Evolutionary conservation across 2,888 invertebrate species (phyloP).

Genomic region (Acrocyrtus sp.): DNA sequence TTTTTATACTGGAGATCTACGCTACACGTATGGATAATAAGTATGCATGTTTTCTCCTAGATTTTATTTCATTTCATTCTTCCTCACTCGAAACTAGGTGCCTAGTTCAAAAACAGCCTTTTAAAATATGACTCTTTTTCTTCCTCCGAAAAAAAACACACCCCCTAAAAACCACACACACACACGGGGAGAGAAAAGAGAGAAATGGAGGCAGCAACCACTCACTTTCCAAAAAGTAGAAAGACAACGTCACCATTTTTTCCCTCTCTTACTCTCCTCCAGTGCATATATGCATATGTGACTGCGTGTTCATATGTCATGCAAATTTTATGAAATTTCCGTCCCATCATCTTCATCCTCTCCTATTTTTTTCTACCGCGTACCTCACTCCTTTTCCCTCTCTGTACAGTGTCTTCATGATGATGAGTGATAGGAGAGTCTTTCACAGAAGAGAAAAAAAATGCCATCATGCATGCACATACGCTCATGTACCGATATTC

Average conservation of each 20-base stretch:
- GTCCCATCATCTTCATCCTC: slow-evolving; percentile 16
- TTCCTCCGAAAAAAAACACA: not conserved
- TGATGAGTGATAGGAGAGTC: too few species aligned
- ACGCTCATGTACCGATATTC: not conserved
- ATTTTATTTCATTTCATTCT: slow-evolving; percentile 22
- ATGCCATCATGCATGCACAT: too few species aligned
- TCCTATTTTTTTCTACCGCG: too few species aligned
- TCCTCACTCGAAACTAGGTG: not conserved
- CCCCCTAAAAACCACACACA: not conserved
- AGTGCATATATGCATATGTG: too few species aligned
- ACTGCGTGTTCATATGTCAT: too few species aligned
- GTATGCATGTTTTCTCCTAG: slow-evolving; percentile 1
- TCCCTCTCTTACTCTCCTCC: too few species aligned
- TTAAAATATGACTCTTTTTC: too few species aligned
- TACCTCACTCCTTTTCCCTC: too few species aligned
- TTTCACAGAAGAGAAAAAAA: too few species aligned
- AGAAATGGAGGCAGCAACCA: slow-evolving; percentile 7
- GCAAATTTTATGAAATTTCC: slow-evolving; percentile 52
- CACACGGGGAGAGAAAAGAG: not conserved
- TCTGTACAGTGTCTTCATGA: too few species aligned
- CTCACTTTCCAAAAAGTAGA: slow-evolving; percentile 6
- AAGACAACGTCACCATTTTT: slow-evolving; percentile 18
- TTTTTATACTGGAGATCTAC: too few species aligned
- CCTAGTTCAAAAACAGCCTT: too few species aligned
- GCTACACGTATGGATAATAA: not conserved